Evolutionary conservation across 2,797 vertebrate species (phyloP).

Genomic region (Hybognathus amarus): DNA sequence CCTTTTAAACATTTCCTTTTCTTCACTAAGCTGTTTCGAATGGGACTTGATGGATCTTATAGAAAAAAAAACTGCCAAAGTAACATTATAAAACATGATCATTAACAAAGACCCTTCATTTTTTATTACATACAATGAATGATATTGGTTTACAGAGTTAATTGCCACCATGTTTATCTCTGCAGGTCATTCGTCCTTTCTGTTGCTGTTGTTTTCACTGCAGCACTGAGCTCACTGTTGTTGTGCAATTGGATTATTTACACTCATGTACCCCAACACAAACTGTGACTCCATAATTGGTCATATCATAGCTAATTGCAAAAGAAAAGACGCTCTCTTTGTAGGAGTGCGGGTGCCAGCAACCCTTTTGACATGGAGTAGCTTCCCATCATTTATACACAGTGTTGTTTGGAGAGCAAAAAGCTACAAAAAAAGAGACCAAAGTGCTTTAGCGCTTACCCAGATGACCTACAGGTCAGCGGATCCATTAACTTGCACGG

Average conservation of each 20-base stretch:
- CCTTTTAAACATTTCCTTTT: conserved; percentile 22
- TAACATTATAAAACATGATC: neutral
- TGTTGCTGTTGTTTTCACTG: conserved; percentile 11
- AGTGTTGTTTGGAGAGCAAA: conserved; percentile 7
- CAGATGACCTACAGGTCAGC: neutral
- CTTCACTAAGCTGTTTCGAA: neutral
- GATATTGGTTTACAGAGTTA: neutral
- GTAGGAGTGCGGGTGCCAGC: neutral
- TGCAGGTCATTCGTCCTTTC: conserved; percentile 9
- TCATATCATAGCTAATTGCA: conserved; percentile 36
- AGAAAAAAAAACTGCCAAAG: neutral
- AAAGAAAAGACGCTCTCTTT: conserved; percentile 25
- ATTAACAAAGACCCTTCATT: neutral
- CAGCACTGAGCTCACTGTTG: conserved; percentile 17
- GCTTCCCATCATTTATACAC: neutral
- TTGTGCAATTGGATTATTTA: conserved; percentile 51
- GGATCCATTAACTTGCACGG: conserved; percentile 4
- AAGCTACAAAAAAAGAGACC: conserved; percentile 13
- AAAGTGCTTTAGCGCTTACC: conserved; percentile 9
- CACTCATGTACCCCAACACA: conserved; percentile 38
- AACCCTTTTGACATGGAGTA: conserved; percentile 6
- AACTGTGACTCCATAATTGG: conserved; percentile 15
- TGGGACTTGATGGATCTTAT: neutral
- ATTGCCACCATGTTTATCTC: conserved; percentile 24
- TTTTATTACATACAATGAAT: conserved; percentile 12